Percentiles rank a stretch among this genome's conserved stretches.
Evolutionary conservation across 2,797 vertebrate genomes (phyloP).

Genomic region (Danio albolineatus): DNA sequence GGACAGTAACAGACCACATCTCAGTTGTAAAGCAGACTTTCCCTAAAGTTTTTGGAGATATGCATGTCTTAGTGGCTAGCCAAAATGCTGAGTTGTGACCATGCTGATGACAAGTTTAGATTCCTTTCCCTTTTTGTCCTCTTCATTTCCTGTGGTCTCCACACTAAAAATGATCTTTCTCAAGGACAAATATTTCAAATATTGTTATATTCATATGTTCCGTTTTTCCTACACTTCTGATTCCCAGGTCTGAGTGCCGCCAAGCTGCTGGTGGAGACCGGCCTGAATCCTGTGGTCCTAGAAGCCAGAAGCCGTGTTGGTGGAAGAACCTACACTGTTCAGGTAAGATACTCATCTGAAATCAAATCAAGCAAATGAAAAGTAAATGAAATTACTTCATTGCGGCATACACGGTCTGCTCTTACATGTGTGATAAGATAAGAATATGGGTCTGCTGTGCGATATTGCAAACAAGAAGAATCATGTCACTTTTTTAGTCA

Average conservation of each 20-base stretch:
- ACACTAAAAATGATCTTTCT: background rate
- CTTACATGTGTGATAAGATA: background rate
- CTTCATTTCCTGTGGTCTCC: background rate
- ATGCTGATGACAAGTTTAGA: background rate
- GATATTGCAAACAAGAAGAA: too few species aligned
- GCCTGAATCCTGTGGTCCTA: slow-evolving; percentile 87
- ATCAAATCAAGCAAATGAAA: background rate
- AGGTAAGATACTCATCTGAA: slow-evolving; percentile 75
- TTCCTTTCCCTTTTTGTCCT: background rate
- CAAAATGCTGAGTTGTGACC: background rate
- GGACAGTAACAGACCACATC: background rate
- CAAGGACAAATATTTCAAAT: background rate
- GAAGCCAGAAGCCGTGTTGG: slow-evolving; percentile 94
- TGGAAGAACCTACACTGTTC: slow-evolving; percentile 91
- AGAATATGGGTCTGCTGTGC: background rate
- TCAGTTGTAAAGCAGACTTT: background rate
- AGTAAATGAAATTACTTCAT: background rate
- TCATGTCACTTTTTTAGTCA: too few species aligned
- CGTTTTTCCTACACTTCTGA: slow-evolving; percentile 1
- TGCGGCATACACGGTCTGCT: background rate
- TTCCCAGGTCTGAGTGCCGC: slow-evolving; percentile 90
- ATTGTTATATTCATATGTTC: background rate
- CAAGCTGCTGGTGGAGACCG: slow-evolving; percentile 87
- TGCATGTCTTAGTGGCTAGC: too few species aligned
- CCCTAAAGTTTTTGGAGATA: background rate